phyloP scores from a whole-genome alignment of 2,113 vertebrate species.

The Ploceus nigricollis region DNA sequence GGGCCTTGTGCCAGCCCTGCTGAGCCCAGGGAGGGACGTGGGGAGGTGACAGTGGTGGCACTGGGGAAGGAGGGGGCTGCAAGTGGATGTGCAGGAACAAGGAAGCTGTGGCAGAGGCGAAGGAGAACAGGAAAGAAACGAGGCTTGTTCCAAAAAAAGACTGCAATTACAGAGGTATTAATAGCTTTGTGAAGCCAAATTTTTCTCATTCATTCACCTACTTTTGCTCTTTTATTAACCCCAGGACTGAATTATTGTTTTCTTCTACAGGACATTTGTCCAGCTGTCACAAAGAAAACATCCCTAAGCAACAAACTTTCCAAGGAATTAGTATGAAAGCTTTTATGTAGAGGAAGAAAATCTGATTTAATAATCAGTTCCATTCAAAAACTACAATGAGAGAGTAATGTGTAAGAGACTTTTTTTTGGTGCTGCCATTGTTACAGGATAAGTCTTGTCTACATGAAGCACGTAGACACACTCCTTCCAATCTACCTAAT shows the following conservation, averaged over 20 bases:
- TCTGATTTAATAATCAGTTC: neutral
- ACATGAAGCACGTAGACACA: neutral
- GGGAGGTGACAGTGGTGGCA: neutral
- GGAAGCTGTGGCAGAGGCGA: neutral
- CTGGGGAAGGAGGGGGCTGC: neutral
- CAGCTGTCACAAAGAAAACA: neutral
- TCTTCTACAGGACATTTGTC: neutral
- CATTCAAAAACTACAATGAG: neutral
- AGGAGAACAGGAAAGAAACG: neutral
- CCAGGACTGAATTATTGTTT: neutral
- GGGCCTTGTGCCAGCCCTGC: neutral
- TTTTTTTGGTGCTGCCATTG: neutral
- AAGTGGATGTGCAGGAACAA: neutral
- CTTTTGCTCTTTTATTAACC: neutral
- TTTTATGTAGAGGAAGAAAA: neutral
- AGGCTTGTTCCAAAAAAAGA: constrained; percentile 25
- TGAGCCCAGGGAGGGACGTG: accelerated
- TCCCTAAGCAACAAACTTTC: neutral
- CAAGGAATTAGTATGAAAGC: neutral
- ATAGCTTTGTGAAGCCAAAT: neutral
- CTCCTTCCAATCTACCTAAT: neutral
- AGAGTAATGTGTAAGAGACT: neutral
- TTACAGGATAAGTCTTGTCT: neutral
- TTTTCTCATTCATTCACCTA: constrained; percentile 22
- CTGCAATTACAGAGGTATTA: neutral